Evolutionary conservation across 2,888 invertebrate genomes (phyloP).

Genomic region (Cantharis lateralis): DNA sequence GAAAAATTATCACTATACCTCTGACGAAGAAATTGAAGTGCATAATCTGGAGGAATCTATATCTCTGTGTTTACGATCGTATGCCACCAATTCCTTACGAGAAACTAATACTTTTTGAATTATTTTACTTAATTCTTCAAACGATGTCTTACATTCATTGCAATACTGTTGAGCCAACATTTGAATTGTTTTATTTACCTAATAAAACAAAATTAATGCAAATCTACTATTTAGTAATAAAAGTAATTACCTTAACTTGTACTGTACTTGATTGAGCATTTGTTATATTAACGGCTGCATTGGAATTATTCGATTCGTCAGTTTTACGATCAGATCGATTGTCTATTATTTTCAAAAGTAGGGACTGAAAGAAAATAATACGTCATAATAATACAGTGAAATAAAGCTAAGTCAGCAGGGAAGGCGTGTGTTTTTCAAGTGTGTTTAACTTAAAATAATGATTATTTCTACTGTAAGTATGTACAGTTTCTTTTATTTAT

Average conservation of each 20-base stretch:
- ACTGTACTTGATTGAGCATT: slow-evolving; percentile 47
- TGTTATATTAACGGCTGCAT: slow-evolving; percentile 35
- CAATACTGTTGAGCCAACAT: slow-evolving; percentile 94
- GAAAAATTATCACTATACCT: slow-evolving; percentile 5
- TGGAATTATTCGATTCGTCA: slow-evolving; percentile 54
- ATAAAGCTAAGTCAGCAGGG: too few relatives aligned
- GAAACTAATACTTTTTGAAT: slow-evolving; percentile 91
- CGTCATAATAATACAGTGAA: too few relatives aligned
- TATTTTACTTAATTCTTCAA: slow-evolving; percentile 91
- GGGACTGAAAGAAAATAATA: slow-evolving; percentile 56
- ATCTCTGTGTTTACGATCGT: slow-evolving; percentile 83
- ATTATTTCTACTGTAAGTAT: too few relatives aligned
- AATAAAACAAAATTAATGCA: slow-evolving; percentile 45
- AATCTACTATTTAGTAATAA: slow-evolving; percentile 44
- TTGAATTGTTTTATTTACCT: slow-evolving; percentile 92
- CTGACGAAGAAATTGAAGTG: slow-evolving; percentile 1
- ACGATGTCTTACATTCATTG: slow-evolving; percentile 90
- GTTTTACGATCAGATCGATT: slow-evolving; percentile 74
- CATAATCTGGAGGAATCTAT: slow-evolving; percentile 45
- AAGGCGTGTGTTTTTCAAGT: too few relatives aligned
- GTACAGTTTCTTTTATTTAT: too few relatives aligned
- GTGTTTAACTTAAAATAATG: too few relatives aligned
- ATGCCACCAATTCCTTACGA: slow-evolving; percentile 86
- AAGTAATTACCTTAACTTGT: slow-evolving; percentile 60
- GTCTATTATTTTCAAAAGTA: slow-evolving; percentile 86